Evolutionary conservation across 2,888 invertebrate genomes (phyloP).

Genomic region (Adineta ricciae): DNA sequence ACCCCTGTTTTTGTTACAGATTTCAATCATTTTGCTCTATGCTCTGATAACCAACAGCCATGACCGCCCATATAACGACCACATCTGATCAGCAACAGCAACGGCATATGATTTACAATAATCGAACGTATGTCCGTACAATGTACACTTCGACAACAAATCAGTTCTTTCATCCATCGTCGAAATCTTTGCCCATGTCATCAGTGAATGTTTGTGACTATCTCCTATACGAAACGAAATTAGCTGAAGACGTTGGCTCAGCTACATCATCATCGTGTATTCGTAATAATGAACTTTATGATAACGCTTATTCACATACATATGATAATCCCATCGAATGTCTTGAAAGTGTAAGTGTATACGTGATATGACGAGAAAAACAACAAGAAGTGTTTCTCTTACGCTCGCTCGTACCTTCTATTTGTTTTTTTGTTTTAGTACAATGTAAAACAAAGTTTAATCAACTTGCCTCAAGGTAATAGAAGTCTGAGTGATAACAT

Average conservation of each 20-base stretch:
- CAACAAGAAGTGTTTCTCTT: neutral
- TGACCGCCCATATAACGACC: neutral
- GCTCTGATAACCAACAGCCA: neutral
- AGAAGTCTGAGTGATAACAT: neutral
- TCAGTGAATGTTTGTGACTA: neutral
- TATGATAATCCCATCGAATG: slow-evolving; percentile 9
- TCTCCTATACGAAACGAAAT: neutral
- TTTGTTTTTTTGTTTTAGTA: neutral
- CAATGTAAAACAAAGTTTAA: neutral
- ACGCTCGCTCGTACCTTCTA: no score
- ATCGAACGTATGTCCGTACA: neutral
- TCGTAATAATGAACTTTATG: neutral
- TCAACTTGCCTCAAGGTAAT: neutral
- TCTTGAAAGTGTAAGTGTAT: neutral
- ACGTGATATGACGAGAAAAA: no score
- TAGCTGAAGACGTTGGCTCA: neutral
- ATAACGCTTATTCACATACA: neutral
- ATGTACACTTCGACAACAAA: neutral
- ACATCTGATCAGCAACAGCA: neutral
- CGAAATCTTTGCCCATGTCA: neutral
- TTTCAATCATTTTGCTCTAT: neutral
- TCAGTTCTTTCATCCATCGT: neutral
- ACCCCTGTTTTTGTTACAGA: neutral
- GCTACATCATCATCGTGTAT: neutral
- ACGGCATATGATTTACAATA: neutral